These are phyloP conservation scores for Tetramorium simillimum DNA, from an alignment of 1,140 invertebrate genomes.

Conservation along the genomic window DNA sequence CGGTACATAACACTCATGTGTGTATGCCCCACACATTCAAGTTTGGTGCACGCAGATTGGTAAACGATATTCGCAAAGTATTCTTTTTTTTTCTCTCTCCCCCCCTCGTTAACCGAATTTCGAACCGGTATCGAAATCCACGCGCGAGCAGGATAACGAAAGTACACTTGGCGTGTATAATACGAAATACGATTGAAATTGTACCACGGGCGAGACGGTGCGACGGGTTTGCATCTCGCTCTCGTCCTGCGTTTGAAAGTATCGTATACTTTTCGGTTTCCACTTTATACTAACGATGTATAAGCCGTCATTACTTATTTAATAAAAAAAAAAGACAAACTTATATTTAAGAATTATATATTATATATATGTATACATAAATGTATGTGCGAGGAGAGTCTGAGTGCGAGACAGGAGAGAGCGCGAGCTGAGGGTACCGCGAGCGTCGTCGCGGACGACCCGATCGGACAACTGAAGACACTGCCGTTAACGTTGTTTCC, in stretches of 20 bases:
- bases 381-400: neutral
- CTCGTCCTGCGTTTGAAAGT: conserved; percentile 39
- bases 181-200: neutral
- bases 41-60: neutral
- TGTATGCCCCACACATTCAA: neutral
- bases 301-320: conserved; percentile 29
- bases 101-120: neutral
- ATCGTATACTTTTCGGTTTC: conserved; percentile 26
- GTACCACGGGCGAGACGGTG: conserved; percentile 4
- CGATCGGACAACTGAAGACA: neutral
- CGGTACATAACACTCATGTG: too few relatives aligned
- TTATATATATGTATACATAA: neutral
- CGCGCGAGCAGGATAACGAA: conserved; percentile 34
- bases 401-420: neutral
- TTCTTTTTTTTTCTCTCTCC: neutral
- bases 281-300: conserved; percentile 29
- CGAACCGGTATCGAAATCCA: conserved; percentile 29
- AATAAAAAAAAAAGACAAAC: conserved; percentile 44
- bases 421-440: too few relatives aligned
- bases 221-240: conserved; percentile 6
- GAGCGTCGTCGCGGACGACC: neutral
- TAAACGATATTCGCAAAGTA: conserved; percentile 3
- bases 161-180: conserved; percentile 16
- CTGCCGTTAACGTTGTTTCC: conserved; percentile 23
- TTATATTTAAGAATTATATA: conserved; percentile 41